These are phyloP conservation scores for Triplophysa yarkandensis DNA, from an alignment of 2,797 vertebrate genomes.

Conservation along the genomic window DNA sequence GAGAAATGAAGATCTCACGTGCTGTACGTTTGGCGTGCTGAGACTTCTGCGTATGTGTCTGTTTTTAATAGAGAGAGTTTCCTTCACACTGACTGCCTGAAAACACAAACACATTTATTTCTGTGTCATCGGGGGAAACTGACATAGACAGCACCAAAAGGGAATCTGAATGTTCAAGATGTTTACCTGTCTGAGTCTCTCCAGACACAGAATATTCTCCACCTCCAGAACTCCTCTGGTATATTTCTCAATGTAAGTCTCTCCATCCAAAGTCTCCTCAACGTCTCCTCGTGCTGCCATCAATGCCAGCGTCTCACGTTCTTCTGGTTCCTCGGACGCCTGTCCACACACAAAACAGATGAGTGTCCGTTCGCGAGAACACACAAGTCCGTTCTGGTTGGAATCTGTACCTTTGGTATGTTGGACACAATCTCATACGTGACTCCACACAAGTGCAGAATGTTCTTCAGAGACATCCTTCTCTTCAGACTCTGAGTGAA, in stretches of 20 bases:
- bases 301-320: conserved; percentile 92
- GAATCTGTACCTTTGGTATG: conserved; percentile 89
- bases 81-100: conserved; percentile 94
- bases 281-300: conserved; percentile 92
- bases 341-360: conserved; percentile 54
- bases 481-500: conserved; percentile 98
- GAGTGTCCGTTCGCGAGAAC: neutral
- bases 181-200: conserved; percentile 74
- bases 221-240: conserved; percentile 92
- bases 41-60: conserved; percentile 90
- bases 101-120: conserved; percentile 13
- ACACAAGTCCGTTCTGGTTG: neutral
- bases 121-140: neutral
- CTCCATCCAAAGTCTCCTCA: conserved; percentile 86
- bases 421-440: conserved; percentile 98
- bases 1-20: conserved; percentile 74
- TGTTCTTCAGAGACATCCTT: conserved; percentile 93
- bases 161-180: neutral
- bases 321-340: conserved; percentile 97
- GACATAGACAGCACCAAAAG: neutral
- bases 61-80: conserved; percentile 86
- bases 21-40: conserved; percentile 94
- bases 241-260: conserved; percentile 97
- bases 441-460: conserved; percentile 89
- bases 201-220: conserved; percentile 93